These are phyloP conservation scores for Oxyura jamaicensis DNA, from an alignment of 2,113 vertebrate genomes.

Conservation along the genomic window DNA sequence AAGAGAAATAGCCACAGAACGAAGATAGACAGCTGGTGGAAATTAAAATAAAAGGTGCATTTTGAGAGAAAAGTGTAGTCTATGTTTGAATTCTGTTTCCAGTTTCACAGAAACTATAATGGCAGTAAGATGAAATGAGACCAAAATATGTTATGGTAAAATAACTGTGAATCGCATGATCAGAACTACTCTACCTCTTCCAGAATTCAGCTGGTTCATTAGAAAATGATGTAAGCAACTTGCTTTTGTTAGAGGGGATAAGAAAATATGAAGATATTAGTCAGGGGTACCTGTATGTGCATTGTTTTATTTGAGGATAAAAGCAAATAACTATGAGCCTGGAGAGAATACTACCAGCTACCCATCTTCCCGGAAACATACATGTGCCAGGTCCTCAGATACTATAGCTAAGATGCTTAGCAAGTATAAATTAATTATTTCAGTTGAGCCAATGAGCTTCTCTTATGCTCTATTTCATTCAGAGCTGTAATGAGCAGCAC, in stretches of 20 bases:
- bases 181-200: not conserved
- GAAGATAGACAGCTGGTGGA: not conserved
- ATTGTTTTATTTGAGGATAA: not conserved
- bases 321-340: not conserved
- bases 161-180: not conserved
- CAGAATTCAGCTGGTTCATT: not conserved
- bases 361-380: not conserved
- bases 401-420: not conserved
- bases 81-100: not conserved
- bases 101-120: not conserved
- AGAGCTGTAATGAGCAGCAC: not conserved
- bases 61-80: not conserved
- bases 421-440: not conserved
- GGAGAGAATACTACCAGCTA: not conserved
- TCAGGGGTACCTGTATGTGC: not conserved
- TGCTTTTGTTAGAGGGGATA: not conserved
- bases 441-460: not conserved
- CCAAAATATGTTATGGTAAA: not conserved
- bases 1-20: not conserved
- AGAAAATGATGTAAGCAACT: not conserved
- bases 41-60: not conserved
- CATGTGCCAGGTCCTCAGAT: not conserved
- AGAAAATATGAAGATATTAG: not conserved
- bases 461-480: not conserved
- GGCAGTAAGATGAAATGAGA: not conserved